Evolutionary conservation across 35 echinoderm and acorn worm species (phyloP).

Genomic region (Ptychodera flava): DNA sequence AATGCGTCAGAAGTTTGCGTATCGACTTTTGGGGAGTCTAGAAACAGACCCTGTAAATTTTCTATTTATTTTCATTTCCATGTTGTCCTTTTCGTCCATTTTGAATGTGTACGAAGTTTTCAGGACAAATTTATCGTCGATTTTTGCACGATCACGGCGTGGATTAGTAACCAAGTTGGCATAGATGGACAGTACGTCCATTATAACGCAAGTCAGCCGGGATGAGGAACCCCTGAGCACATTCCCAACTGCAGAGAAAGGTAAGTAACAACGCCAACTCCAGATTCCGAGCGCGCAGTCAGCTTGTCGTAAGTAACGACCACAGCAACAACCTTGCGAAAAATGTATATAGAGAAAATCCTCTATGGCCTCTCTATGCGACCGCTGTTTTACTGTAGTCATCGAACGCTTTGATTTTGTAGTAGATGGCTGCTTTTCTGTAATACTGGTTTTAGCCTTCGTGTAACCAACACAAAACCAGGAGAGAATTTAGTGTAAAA

Average conservation of each 20-base stretch:
- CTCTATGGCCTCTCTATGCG: background rate
- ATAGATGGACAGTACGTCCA: constrained; percentile 99
- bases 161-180: background rate
- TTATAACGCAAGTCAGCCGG: constrained; percentile 99
- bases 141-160: background rate
- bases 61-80: background rate
- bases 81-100: background rate
- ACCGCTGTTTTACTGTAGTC: background rate
- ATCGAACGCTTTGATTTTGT: too few species aligned
- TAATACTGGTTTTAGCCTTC: too few species aligned
- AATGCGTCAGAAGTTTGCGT: too few species aligned
- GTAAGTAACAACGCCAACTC: constrained; percentile 33
- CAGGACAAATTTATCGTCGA: background rate
- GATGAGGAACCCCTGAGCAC: constrained; percentile 99
- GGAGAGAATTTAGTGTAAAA: too few species aligned
- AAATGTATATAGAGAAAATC: background rate
- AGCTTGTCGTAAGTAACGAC: background rate
- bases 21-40: background rate
- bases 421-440: too few species aligned
- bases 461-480: too few species aligned
- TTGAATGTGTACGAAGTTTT: background rate
- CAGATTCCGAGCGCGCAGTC: background rate
- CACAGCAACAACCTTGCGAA: background rate
- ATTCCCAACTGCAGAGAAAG: constrained; percentile 91
- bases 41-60: background rate